A percentile compares a stretch with the other conserved stretches of the same genome.
Conservation (phyloP, 2,113 vertebrate species). For the Gallinago jamesoni region DNA sequence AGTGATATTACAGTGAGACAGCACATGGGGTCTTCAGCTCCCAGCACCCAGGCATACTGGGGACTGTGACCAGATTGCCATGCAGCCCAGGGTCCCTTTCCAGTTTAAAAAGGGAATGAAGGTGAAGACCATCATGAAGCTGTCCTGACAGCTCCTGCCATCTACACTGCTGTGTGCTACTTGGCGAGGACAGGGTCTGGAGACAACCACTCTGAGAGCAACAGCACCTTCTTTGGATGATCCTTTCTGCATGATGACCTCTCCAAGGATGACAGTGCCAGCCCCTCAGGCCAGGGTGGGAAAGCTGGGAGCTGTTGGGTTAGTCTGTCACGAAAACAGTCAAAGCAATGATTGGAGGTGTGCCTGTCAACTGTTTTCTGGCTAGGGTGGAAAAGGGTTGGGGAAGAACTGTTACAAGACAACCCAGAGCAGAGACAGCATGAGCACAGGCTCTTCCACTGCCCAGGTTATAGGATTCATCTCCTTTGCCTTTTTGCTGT, state of each 20-base stretch:
- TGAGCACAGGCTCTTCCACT: neutral
- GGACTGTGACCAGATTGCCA: neutral
- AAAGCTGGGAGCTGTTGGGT: neutral
- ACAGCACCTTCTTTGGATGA: neutral
- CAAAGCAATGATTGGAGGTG: neutral
- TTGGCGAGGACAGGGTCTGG: neutral
- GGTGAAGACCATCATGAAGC: neutral
- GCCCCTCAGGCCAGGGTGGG: neutral
- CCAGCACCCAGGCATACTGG: neutral
- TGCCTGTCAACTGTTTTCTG: neutral
- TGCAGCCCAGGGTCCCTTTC: accelerated
- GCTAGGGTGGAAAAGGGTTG: neutral
- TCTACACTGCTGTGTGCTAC: neutral
- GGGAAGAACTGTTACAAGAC: neutral
- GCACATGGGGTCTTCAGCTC: neutral
- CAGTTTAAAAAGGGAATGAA: neutral
- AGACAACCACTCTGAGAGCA: neutral
- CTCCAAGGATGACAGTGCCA: neutral
- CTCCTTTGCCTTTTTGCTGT: neutral
- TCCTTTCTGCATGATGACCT: neutral
- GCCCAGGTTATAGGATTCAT: neutral
- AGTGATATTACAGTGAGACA: neutral
- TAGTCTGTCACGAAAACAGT: neutral
- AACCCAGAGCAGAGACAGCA: neutral
- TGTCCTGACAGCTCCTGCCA: neutral